Evolutionary conservation across 2,888 invertebrate species (phyloP).

Genomic region (Acleris emargana): DNA sequence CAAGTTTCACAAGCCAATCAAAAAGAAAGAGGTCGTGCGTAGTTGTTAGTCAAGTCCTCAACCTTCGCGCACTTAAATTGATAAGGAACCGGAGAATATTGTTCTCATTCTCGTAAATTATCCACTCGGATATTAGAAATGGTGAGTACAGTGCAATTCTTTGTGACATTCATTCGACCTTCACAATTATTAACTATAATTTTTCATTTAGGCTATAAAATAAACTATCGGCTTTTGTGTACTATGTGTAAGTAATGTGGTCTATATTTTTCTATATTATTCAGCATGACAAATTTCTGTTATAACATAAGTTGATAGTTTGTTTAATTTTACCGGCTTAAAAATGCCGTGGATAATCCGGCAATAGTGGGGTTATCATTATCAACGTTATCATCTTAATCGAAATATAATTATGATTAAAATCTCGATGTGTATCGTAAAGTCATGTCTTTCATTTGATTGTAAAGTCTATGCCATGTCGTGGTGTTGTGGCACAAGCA

Average conservation of each 20-base stretch:
- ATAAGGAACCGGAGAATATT: conserved; percentile 21
- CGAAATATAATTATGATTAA: conserved; percentile 12
- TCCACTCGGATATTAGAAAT: conserved; percentile 47
- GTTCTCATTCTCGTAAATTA: conserved; percentile 26
- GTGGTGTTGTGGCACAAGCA: conserved; percentile 51
- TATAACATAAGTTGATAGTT: too few species aligned
- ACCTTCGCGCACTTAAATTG: conserved; percentile 12
- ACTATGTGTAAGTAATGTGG: not conserved
- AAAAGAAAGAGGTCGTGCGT: conserved; percentile 21
- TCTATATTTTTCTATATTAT: not conserved
- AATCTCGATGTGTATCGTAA: not conserved
- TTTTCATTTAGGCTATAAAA: not conserved
- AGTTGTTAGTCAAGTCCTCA: conserved; percentile 14
- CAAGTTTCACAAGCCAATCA: conserved; percentile 13
- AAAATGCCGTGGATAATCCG: conserved; percentile 4
- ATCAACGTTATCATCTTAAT: conserved; percentile 21
- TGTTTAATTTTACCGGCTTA: not conserved
- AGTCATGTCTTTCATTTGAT: conserved; percentile 7
- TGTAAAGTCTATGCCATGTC: conserved; percentile 40
- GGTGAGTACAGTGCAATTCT: conserved; percentile 58
- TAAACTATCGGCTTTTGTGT: not conserved
- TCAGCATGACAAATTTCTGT: too few species aligned
- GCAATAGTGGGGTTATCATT: not conserved
- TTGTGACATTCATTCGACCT: conserved; percentile 77
- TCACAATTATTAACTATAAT: conserved; percentile 37